A percentile compares a stretch with the other conserved stretches of the same genome.
phyloP scores from a whole-genome alignment of 1,140 invertebrate species.

The Dreissena polymorpha region DNA sequence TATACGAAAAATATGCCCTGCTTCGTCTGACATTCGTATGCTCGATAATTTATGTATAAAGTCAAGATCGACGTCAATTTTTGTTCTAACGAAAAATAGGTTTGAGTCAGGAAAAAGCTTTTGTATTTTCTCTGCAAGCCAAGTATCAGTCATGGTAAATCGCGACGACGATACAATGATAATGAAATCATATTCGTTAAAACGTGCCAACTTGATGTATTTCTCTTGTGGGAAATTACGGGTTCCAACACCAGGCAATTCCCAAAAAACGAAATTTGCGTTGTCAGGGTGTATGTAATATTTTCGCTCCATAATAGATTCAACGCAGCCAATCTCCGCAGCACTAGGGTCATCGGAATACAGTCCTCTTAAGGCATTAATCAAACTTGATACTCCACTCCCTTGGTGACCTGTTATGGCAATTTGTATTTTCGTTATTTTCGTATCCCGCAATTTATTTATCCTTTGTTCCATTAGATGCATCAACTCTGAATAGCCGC shows the following conservation, averaged over 20 bases:
- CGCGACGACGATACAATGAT: background rate
- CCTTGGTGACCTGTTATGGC: background rate
- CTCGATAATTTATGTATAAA: too few relatives aligned
- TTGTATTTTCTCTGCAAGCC: background rate
- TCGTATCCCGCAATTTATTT: background rate
- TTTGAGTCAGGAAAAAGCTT: too few relatives aligned
- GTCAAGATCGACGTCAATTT: too few relatives aligned
- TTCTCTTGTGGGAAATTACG: background rate
- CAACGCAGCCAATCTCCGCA: background rate
- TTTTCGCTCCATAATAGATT: background rate
- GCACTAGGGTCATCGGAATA: background rate
- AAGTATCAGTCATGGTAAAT: background rate
- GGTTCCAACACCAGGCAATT: slow-evolving; percentile 17
- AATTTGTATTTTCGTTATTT: slow-evolving; percentile 7
- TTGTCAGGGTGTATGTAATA: slow-evolving; percentile 3
- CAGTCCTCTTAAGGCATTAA: slow-evolving; percentile 9
- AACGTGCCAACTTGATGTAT: background rate
- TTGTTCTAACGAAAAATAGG: too few relatives aligned
- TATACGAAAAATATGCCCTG: too few relatives aligned
- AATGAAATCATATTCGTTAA: slow-evolving; percentile 1
- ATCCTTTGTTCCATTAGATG: too few relatives aligned
- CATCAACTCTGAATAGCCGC: too few relatives aligned
- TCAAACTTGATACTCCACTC: slow-evolving; percentile 15
- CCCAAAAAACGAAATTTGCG: slow-evolving; percentile 7
- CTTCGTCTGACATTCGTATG: too few relatives aligned